Evolutionary conservation across 1,140 invertebrate species (phyloP), one percentile per base, ranked within the genome.

Genomic region (Thaumetopoea pityocampa): DNA sequence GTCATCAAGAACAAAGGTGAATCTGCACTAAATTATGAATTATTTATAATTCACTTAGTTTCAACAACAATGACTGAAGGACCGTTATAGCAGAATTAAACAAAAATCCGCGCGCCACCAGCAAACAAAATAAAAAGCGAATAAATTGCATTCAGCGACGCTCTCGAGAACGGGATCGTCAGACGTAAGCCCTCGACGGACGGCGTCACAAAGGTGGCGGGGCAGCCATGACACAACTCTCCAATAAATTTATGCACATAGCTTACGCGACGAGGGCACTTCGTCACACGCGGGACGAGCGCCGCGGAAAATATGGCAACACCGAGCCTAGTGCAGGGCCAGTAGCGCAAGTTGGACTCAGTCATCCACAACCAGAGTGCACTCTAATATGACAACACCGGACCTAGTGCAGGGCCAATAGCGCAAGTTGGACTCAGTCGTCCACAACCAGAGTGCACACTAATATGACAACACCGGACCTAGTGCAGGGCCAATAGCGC

Each of bases 201-300:
- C 17, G 12, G n/a, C n/a, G n/a, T 22, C 59, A 46, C 59, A 67
- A 67, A 64, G 67, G 54, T 56, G 61, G 43, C 58, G 54, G 61
- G 45, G 40, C 45, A 51, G 58, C 55, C 58, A 48, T 53, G 59
- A 54, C 52, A 53, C 53, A 42, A 55, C 54, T 52, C 59, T 63
- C 35, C 33, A 57, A 20, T 12, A 53, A 73, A 77, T 71, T 67
- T 77, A 77, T 77, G 72, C 72, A 77, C 72, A 77, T 77, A 77
- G 61, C 53, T 77, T 71, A 77, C 51, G 15, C 28, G 23, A 28
- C 32, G 52, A 70, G 60, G 51, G 51, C 57, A 58, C 68, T 73
- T 47, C 46, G 58, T 54, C 57, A 67, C 66, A 58, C 46, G 42
- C 45, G 29, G 20, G 15, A 29, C 28, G 19, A 23, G 26, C 26